These are phyloP conservation scores for Helicoverpa armigera DNA, from an alignment of 1,140 invertebrate species.

Conservation along the genomic window DNA sequence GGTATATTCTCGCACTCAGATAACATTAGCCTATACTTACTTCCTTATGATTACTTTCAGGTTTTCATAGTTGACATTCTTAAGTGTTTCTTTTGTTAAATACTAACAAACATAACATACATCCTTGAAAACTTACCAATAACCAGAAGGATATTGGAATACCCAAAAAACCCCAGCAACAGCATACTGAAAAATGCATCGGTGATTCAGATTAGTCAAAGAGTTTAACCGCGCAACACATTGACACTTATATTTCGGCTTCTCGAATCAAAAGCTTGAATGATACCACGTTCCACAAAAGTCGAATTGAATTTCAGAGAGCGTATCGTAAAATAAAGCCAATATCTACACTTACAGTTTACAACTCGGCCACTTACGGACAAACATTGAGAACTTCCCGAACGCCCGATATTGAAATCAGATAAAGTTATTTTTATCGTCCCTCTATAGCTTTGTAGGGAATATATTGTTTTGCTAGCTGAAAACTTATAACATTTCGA, in stretches of 20 bases:
- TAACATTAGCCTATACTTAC: too few species aligned
- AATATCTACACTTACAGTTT: slow-evolving; percentile 33
- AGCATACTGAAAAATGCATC: too few species aligned
- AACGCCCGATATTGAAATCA: slow-evolving; percentile 50
- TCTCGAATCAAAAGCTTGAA: background rate
- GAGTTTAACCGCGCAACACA: too few species aligned
- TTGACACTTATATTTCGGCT: background rate
- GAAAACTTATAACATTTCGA: slow-evolving; percentile 43
- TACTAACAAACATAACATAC: too few species aligned
- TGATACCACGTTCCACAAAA: slow-evolving; percentile 5
- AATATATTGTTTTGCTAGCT: slow-evolving; percentile 48
- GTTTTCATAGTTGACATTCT: too few species aligned
- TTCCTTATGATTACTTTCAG: too few species aligned
- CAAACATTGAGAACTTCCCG: slow-evolving; percentile 44
- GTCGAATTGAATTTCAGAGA: slow-evolving; percentile 6
- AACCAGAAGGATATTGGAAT: too few species aligned
- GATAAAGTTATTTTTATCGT: slow-evolving; percentile 53
- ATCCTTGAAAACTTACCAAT: too few species aligned
- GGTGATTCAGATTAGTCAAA: too few species aligned
- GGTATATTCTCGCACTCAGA: too few species aligned
- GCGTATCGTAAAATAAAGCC: slow-evolving; percentile 38
- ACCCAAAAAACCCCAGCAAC: too few species aligned
- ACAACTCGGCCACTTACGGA: slow-evolving; percentile 39
- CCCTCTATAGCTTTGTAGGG: slow-evolving; percentile 14
- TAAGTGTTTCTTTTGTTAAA: too few species aligned